Evolutionary conservation across 1,140 invertebrate species (phyloP).

Genomic region (Bombus picipes): DNA sequence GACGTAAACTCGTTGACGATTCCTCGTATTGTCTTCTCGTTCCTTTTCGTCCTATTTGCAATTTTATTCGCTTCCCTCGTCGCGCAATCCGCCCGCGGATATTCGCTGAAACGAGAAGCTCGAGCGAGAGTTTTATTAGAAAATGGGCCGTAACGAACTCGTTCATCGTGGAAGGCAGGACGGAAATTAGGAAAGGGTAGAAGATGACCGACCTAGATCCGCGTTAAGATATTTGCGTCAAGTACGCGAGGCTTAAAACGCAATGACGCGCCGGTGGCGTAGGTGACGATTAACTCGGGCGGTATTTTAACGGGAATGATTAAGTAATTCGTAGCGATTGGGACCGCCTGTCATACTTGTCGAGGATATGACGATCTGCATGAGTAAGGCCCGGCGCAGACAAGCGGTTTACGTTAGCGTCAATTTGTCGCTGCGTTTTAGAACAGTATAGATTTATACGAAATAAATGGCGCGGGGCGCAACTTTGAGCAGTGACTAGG

Average conservation of each 20-base stretch:
- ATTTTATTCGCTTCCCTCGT: not conserved
- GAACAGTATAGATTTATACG: no score
- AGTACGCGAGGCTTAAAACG: constrained; percentile 20
- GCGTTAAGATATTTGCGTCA: constrained; percentile 16
- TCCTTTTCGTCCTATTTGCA: not conserved
- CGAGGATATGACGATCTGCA: constrained; percentile 65
- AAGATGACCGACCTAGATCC: constrained; percentile 35
- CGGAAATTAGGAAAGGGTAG: constrained; percentile 19
- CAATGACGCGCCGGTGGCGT: constrained; percentile 43
- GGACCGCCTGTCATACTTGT: constrained; percentile 17
- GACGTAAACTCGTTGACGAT: not conserved
- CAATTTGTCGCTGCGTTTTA: no score
- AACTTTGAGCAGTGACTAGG: no score
- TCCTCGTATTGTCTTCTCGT: not conserved
- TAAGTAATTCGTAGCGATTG: constrained; percentile 66
- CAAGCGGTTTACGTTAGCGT: no score
- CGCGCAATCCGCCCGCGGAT: not conserved
- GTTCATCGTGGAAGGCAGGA: constrained; percentile 5
- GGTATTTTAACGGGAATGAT: constrained; percentile 33
- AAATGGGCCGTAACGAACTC: not conserved
- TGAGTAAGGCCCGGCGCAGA: constrained; percentile 21
- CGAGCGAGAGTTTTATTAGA: not conserved
- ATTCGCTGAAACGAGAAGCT: not conserved
- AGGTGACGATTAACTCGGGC: constrained; percentile 54
- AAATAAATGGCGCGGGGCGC: no score